A percentile compares a stretch with the other conserved stretches of the same genome.
Evolutionary conservation across 1,140 invertebrate genomes (phyloP).

Genomic region (Rhagoletis pomonella): DNA sequence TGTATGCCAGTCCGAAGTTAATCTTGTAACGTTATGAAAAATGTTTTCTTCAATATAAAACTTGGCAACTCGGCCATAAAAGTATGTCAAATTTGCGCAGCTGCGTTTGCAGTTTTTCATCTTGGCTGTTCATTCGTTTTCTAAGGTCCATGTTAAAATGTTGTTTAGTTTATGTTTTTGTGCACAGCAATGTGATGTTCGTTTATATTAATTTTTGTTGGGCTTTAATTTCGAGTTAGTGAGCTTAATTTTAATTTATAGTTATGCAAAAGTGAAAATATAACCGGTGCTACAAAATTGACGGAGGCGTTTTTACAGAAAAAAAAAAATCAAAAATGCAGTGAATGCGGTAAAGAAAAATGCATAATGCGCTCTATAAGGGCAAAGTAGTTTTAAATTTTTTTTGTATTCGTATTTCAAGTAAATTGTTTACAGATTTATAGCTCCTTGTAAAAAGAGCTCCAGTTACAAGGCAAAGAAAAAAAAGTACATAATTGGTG

Average conservation of each 20-base stretch:
- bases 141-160: constrained; percentile 36
- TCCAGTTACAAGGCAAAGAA: neutral
- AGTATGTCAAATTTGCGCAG: constrained; percentile 36
- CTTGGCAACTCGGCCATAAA: constrained; percentile 21
- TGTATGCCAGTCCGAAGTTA: too few relatives aligned
- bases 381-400: neutral
- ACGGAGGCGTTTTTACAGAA: too few relatives aligned
- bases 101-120: constrained; percentile 36
- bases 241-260: neutral
- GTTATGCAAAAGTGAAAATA: neutral
- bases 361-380: neutral
- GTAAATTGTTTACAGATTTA: neutral
- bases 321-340: too few relatives aligned
- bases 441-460: neutral
- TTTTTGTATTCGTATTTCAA: neutral
- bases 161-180: constrained; percentile 36
- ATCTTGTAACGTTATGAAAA: too few relatives aligned
- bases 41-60: too few relatives aligned
- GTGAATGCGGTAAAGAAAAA: neutral
- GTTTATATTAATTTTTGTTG: constrained; percentile 29
- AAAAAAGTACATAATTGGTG: neutral
- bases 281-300: neutral
- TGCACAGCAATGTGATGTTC: neutral
- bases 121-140: constrained; percentile 21
- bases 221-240: neutral